Base-by-base conservation (phyloP, 2,113 vertebrate genomes). In the Ornithorhynchus anatinus region DNA sequence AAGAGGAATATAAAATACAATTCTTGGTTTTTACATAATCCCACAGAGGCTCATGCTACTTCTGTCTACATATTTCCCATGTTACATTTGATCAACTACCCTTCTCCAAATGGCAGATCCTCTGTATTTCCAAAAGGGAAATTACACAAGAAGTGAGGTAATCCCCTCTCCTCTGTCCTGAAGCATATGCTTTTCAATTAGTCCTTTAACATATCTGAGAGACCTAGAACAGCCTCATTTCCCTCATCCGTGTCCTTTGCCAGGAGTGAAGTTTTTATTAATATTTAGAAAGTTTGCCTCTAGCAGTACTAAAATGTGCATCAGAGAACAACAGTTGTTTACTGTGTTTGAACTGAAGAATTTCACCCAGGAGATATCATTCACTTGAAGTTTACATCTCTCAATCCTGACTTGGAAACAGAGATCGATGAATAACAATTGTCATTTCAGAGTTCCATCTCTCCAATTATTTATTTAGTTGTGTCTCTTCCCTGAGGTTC, bases 301-400 rank as follows among this genome's bases (percentile, higher is more conserved):
- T 84, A 97, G 96, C 95, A 88, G 91, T 92, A 94, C 94, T 96
- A 96, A 96, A 95, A 90, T 91, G 95, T 90, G 91, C 93, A 93
- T 94, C 94, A 94, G 90, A 95, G 94, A 94, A 94, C 95, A 96
- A 92, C 92, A 91, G 93, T 94, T 95, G 95, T 96, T 96, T 94
- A 94, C 95, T 93, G 90, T 93, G 92, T 96, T 95, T 96, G 94
- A 96, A 95, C 94, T 93, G 86, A 92, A 86, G 87, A 80, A 85
- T 94, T 86, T 94, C 84, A 90, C 95, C 93, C 94, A 72, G 79
- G 93, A 95, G 95, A 96, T 88, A 77, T 79, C 69, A 81, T 81
- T 75, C 89, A 88, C 92, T 94, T 93, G 94, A 94, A 94, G 94
- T 95, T 89, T 91, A 73, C 91, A 82, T 95, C 92, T 92, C 92